Conservation (phyloP, 2,113 vertebrate species). For the Fulica atra region DNA sequence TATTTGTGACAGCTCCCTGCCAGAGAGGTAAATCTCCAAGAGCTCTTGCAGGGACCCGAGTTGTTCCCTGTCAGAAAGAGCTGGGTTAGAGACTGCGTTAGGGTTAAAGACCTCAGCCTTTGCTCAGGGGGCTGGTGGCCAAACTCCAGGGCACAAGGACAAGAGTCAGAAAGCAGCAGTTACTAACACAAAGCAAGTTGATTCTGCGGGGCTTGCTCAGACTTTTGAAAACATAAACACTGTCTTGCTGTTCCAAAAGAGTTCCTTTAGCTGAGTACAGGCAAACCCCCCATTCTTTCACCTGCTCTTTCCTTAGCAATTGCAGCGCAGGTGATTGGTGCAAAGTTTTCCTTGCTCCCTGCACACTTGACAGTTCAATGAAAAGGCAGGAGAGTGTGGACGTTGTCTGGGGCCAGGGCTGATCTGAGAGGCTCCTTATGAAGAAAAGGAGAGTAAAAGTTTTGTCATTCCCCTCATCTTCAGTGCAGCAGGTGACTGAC, state of each 20-base stretch:
- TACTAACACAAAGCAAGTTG: accelerated
- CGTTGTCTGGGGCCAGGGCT: neutral
- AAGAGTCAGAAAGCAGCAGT: neutral
- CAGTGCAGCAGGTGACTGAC: neutral
- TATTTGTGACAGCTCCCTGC: neutral
- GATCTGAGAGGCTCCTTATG: neutral
- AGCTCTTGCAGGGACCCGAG: neutral
- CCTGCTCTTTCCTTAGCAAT: accelerated
- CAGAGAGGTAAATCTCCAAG: neutral
- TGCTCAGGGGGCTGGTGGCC: neutral
- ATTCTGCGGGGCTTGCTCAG: neutral
- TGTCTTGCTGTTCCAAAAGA: accelerated
- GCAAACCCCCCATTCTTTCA: neutral
- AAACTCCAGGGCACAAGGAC: accelerated
- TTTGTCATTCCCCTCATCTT: neutral
- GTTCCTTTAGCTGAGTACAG: neutral
- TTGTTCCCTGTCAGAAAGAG: neutral
- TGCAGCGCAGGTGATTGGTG: neutral
- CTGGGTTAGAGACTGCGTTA: neutral
- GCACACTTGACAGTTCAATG: accelerated
- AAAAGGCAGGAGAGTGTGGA: accelerated
- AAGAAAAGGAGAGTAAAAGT: neutral
- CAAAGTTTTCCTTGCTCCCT: neutral
- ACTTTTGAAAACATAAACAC: neutral
- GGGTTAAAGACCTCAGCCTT: neutral